These are phyloP conservation scores for Drosophila tani DNA, from an alignment of 1,140 invertebrate species.

Conservation along the genomic window DNA sequence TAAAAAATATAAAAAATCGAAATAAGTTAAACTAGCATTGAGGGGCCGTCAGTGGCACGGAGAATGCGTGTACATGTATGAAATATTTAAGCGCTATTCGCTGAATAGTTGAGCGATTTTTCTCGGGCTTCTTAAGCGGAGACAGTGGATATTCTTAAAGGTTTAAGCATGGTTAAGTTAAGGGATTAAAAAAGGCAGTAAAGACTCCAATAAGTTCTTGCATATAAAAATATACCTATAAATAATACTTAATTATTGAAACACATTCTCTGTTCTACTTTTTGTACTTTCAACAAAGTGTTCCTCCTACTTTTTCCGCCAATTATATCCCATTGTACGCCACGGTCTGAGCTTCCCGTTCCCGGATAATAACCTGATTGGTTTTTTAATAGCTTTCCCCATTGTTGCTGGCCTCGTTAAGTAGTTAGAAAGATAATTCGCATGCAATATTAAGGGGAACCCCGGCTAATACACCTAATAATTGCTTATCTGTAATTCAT, in stretches of 20 bases:
- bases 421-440: constrained; percentile 4
- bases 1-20: constrained; percentile 34
- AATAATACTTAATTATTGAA: no score
- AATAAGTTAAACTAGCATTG: constrained; percentile 53
- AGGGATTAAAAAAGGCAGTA: no score
- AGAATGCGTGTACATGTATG: constrained; percentile 13
- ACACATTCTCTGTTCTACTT: no score
- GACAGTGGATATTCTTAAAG: neutral
- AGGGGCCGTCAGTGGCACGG: neutral
- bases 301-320: no score
- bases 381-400: neutral
- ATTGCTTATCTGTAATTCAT: neutral
- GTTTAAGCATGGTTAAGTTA: no score
- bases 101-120: constrained; percentile 22
- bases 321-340: neutral
- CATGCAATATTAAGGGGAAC: neutral
- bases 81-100: constrained; percentile 44
- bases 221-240: no score
- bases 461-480: neutral
- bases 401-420: neutral
- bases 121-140: neutral
- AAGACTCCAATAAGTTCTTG: no score
- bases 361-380: neutral
- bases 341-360: neutral
- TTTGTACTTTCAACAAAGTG: no score